Conservation (phyloP, 2,113 vertebrate species). For the Phaetusa simplex region DNA sequence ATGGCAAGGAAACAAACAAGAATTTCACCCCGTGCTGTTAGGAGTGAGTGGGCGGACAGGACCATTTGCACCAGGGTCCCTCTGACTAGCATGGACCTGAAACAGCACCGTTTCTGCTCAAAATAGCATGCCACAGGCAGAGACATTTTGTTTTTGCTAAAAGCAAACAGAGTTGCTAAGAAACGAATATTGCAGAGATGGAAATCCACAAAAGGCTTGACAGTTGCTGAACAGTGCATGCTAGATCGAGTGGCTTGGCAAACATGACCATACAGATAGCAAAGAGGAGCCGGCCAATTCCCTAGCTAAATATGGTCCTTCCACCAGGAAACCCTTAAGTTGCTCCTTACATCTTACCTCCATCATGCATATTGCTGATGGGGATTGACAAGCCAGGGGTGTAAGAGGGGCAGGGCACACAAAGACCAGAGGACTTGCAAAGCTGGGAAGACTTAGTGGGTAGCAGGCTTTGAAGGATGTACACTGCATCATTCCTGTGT, state of each 20-base stretch:
- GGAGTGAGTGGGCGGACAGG: not conserved
- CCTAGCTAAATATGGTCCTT: not conserved
- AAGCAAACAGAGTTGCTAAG: conserved; percentile 73
- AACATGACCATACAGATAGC: not conserved
- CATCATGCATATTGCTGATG: not conserved
- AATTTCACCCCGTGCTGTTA: not conserved
- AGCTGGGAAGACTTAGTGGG: not conserved
- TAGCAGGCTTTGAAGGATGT: not conserved
- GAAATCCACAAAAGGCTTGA: conserved; percentile 55
- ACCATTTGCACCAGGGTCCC: conserved; percentile 33
- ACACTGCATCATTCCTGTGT: fast-evolving
- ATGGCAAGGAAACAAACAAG: not conserved
- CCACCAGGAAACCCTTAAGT: not conserved
- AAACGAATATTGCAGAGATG: conserved; percentile 53
- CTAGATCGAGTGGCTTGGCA: not conserved
- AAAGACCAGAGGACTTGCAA: not conserved
- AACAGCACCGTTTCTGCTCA: conserved; percentile 32
- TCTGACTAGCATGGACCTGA: not conserved
- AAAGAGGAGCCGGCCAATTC: not conserved
- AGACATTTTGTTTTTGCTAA: conserved; percentile 67
- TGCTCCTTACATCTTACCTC: not conserved
- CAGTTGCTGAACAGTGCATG: not conserved
- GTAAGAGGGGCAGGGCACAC: not conserved
- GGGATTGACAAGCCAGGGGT: not conserved
- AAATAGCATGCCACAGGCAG: conserved; percentile 61